phyloP scores from a whole-genome alignment of 2,888 invertebrate genomes.

The Odontocolon sp. region DNA sequence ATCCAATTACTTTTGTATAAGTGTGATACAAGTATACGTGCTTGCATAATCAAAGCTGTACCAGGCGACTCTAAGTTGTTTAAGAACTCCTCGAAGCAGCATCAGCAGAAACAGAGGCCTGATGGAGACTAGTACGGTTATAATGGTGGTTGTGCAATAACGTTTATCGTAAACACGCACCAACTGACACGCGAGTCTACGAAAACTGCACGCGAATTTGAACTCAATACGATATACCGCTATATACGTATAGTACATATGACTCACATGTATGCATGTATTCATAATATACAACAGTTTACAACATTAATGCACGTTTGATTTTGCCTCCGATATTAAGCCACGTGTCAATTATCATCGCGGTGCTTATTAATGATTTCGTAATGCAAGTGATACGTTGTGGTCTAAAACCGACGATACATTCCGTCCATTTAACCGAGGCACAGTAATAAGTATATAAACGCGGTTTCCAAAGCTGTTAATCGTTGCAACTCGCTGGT shows the following conservation, averaged over 20 bases:
- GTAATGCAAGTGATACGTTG: slow-evolving; percentile 6
- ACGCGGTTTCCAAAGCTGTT: slow-evolving; percentile 10
- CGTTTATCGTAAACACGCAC: background rate
- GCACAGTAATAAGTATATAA: background rate
- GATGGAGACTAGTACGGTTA: background rate
- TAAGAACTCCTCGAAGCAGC: background rate
- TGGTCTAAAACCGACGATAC: background rate
- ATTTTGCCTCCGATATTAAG: slow-evolving; percentile 18
- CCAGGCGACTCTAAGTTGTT: background rate
- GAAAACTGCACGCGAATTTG: background rate
- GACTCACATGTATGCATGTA: too few relatives aligned
- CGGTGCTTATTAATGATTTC: slow-evolving; percentile 29
- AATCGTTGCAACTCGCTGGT: background rate
- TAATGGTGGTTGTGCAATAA: background rate
- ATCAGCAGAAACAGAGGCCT: background rate
- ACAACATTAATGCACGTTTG: too few relatives aligned
- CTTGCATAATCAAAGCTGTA: slow-evolving; percentile 37
- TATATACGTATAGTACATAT: too few relatives aligned
- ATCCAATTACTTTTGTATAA: slow-evolving; percentile 42
- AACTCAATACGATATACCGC: too few relatives aligned
- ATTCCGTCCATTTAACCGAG: background rate
- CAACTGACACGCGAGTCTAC: background rate
- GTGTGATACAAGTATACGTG: background rate
- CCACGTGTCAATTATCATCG: slow-evolving; percentile 38
- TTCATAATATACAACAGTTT: too few relatives aligned